These are phyloP conservation scores for Athripsodes cinereus DNA, from an alignment of 2,888 invertebrate species.

Conservation along the genomic window DNA sequence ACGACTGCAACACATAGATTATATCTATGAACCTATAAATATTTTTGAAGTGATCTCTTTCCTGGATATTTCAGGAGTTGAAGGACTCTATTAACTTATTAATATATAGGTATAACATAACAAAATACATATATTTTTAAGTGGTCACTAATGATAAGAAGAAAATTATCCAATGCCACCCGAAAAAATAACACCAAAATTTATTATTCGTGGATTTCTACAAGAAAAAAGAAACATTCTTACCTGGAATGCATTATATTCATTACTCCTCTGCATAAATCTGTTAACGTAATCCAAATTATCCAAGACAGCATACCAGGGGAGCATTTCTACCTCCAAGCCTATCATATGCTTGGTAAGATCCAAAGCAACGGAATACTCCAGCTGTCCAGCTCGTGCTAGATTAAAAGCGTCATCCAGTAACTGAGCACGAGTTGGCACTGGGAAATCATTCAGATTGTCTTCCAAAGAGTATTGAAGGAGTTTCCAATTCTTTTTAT, in stretches of 20 bases:
- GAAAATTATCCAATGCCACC: too few relatives aligned
- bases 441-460: conserved; percentile 47
- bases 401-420: conserved; percentile 67
- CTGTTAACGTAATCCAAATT: conserved; percentile 49
- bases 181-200: too few relatives aligned
- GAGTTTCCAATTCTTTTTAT: conserved; percentile 51
- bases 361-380: conserved; percentile 56
- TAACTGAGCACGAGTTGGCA: conserved; percentile 61
- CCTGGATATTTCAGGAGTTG: too few relatives aligned
- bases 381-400: conserved; percentile 51
- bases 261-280: conserved; percentile 45
- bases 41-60: too few relatives aligned
- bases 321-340: conserved; percentile 57
- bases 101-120: too few relatives aligned
- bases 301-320: conserved; percentile 58
- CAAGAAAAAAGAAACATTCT: too few relatives aligned
- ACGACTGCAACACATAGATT: too few relatives aligned
- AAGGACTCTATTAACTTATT: too few relatives aligned
- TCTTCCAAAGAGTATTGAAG: conserved; percentile 45
- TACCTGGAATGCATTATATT: conserved; percentile 48
- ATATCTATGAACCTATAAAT: too few relatives aligned
- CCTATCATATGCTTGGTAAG: conserved; percentile 55
- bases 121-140: too few relatives aligned
- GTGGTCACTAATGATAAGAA: too few relatives aligned
- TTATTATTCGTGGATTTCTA: too few relatives aligned